phyloP scores from a whole-genome alignment of 2,888 invertebrate genomes.

The Meghimatium bilineatum region DNA sequence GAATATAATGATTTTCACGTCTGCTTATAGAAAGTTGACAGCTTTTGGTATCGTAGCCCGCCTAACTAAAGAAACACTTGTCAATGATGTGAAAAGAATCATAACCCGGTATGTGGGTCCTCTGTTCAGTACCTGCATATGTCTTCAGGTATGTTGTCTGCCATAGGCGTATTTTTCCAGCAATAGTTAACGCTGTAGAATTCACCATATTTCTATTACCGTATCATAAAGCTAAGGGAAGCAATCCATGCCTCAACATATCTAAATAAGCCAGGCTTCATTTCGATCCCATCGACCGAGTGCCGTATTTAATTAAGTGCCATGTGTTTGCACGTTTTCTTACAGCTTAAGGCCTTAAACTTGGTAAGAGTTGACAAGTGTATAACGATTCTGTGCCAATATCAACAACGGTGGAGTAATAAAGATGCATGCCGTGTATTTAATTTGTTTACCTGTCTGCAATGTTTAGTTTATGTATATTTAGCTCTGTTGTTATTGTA shows the following conservation, averaged over 20 bases:
- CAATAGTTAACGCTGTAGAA: background rate
- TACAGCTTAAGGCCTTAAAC: background rate
- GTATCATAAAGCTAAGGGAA: background rate
- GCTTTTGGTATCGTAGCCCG: background rate
- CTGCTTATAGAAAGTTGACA: background rate
- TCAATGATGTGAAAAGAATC: background rate
- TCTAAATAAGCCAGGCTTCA: background rate
- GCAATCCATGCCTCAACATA: background rate
- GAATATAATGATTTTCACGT: background rate
- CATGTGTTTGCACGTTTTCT: background rate
- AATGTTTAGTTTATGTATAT: too few species aligned
- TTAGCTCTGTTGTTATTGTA: too few species aligned
- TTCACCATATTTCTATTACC: background rate
- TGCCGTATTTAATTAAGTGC: background rate
- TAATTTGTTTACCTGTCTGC: background rate
- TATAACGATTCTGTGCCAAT: background rate
- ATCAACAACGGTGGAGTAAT: background rate
- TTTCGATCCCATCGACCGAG: background rate
- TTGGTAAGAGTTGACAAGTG: background rate
- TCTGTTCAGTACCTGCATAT: background rate
- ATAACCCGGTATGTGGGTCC: background rate
- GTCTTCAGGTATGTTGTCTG: background rate
- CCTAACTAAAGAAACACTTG: background rate
- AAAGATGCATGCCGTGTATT: background rate
- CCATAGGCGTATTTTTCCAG: background rate